Percentiles rank a stretch among this genome's conserved stretches.
These are phyloP conservation scores for Didymodactylos carnosus DNA, from an alignment of 2,888 invertebrate genomes.

Conservation along the genomic window DNA sequence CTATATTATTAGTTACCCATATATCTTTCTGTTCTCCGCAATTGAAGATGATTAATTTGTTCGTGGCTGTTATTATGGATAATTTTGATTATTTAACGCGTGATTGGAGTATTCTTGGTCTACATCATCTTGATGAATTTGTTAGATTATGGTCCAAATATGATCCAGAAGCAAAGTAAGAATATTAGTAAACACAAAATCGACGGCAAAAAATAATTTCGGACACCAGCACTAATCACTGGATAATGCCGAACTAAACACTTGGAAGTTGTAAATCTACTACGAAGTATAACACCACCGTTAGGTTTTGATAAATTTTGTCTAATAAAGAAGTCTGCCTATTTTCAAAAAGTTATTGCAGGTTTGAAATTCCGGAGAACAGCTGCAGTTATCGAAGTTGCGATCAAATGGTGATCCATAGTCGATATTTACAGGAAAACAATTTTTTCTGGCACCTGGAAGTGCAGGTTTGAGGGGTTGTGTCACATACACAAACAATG, in stretches of 20 bases:
- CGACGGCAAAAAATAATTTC: no score
- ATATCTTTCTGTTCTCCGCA: not conserved
- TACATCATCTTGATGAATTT: slow-evolving; percentile 97
- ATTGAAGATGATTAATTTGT: slow-evolving; percentile 78
- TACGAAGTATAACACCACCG: slow-evolving; percentile 94
- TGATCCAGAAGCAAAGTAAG: slow-evolving; percentile 83
- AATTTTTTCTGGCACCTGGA: no score
- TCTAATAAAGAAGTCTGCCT: no score
- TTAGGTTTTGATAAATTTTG: slow-evolving; percentile 95
- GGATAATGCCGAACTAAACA: slow-evolving; percentile 76
- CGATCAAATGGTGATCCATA: no score
- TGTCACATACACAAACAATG: no score
- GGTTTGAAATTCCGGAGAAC: no score
- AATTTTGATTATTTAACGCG: slow-evolving; percentile 96
- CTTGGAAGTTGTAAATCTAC: slow-evolving; percentile 85
- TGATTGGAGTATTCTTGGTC: slow-evolving; percentile 97
- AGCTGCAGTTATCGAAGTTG: no score
- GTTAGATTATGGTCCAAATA: slow-evolving; percentile 98
- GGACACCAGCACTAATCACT: not conserved
- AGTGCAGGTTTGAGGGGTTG: no score
- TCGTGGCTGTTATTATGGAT: slow-evolving; percentile 98
- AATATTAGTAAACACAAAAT: not conserved
- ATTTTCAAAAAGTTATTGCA: no score
- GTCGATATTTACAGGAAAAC: no score
- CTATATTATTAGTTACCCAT: not conserved